Conservation (phyloP, 2,113 vertebrate species). For the Ailuropoda melanoleuca region DNA sequence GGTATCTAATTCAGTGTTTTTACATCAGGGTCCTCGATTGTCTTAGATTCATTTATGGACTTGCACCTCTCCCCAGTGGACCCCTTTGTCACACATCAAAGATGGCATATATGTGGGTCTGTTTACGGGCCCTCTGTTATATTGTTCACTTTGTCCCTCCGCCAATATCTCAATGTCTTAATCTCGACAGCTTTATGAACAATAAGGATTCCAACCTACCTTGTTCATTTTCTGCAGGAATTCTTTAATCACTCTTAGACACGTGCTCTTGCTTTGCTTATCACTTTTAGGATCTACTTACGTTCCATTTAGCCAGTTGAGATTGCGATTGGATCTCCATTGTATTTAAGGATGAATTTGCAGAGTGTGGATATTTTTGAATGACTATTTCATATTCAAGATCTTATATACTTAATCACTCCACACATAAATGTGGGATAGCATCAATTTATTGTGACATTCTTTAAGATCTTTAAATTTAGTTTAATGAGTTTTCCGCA, state of each 20-base stretch:
- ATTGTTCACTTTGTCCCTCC: neutral
- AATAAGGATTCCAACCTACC: neutral
- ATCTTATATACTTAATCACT: neutral
- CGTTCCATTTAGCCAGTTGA: neutral
- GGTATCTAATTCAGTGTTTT: neutral
- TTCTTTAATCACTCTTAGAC: neutral
- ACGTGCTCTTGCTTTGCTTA: neutral
- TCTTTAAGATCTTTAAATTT: neutral
- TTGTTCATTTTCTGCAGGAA: neutral
- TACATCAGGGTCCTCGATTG: neutral
- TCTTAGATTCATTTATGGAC: neutral
- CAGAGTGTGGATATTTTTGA: neutral
- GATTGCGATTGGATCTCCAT: neutral
- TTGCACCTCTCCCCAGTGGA: neutral
- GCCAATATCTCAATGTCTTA: neutral
- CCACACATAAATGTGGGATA: neutral
- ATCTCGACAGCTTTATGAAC: neutral
- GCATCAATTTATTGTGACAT: neutral
- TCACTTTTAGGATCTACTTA: neutral
- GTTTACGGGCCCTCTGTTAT: neutral
- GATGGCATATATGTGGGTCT: accelerated
- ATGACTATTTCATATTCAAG: neutral
- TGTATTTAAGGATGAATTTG: neutral
- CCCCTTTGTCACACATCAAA: neutral
- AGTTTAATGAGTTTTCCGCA: neutral